These are phyloP conservation scores for Melanerpes aurifrons DNA, from an alignment of 2,113 vertebrate genomes.

Conservation along the genomic window DNA sequence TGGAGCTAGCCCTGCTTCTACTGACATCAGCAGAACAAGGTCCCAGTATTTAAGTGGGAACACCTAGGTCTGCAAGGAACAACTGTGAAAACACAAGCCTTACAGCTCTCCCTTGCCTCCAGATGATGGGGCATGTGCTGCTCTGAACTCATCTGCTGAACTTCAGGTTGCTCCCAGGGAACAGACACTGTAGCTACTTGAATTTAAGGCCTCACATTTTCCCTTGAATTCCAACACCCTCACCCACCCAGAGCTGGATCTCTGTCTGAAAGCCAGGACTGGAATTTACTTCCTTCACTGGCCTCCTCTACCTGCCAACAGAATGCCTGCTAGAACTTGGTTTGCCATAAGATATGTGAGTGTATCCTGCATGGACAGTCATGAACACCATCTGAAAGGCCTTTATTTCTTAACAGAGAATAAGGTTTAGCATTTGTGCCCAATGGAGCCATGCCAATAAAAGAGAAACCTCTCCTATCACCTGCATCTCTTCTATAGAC, in stretches of 20 bases:
- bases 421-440: constrained; percentile 44
- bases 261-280: constrained; percentile 46
- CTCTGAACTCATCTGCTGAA: neutral
- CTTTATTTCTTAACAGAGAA: constrained; percentile 67
- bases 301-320: neutral
- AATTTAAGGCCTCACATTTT: neutral
- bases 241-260: neutral
- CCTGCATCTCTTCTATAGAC: constrained; percentile 5
- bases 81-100: neutral
- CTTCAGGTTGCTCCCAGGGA: neutral
- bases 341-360: constrained; percentile 30
- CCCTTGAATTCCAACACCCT: neutral
- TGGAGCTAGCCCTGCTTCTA: neutral
- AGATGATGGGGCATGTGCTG: neutral
- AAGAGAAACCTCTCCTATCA: constrained; percentile 37
- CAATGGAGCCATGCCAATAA: constrained; percentile 8
- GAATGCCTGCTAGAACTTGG: constrained; percentile 34
- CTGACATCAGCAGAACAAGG: neutral
- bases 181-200: neutral
- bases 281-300: constrained; percentile 44
- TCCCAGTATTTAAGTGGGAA: accelerated
- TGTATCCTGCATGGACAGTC: neutral
- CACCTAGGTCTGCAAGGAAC: neutral
- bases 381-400: constrained; percentile 60
- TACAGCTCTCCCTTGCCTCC: too few species aligned